These are phyloP conservation scores for Corydoras maculifer DNA, from an alignment of 2,113 vertebrate species.

Conservation along the genomic window DNA sequence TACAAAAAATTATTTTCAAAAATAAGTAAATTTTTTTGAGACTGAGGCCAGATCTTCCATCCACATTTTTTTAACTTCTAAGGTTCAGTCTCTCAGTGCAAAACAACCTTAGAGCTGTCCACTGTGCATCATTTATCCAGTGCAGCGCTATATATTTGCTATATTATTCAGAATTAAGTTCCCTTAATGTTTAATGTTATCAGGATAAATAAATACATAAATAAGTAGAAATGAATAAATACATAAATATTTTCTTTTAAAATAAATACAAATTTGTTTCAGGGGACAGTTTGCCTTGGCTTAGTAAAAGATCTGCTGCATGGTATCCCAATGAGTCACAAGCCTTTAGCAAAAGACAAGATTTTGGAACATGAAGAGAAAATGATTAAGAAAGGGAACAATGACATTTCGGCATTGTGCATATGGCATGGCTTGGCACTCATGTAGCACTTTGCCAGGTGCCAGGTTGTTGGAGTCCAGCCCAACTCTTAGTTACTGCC, in stretches of 20 bases:
- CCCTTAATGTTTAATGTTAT: slow-evolving; percentile 28
- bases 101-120: neutral
- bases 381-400: slow-evolving; percentile 11
- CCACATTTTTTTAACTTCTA: slow-evolving; percentile 30
- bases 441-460: slow-evolving; percentile 16
- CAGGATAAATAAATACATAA: slow-evolving; percentile 63
- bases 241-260: slow-evolving; percentile 62
- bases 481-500: neutral
- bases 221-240: slow-evolving; percentile 72
- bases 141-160: slow-evolving; percentile 24
- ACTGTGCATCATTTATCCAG: slow-evolving; percentile 16
- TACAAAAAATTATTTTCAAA: slow-evolving; percentile 56
- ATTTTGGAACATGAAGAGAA: slow-evolving; percentile 10
- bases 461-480: slow-evolving; percentile 24
- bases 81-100: slow-evolving; percentile 14
- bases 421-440: slow-evolving; percentile 12
- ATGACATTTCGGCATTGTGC: slow-evolving; percentile 8
- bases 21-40: slow-evolving; percentile 63
- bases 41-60: slow-evolving; percentile 42
- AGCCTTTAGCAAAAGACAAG: slow-evolving; percentile 12
- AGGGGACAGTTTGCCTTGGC: slow-evolving; percentile 46
- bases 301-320: slow-evolving; percentile 33
- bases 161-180: slow-evolving; percentile 24
- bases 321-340: neutral
- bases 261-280: slow-evolving; percentile 58